Base-by-base conservation (phyloP, 2,113 vertebrate species). In the Nycticryphes semicollaris region DNA sequence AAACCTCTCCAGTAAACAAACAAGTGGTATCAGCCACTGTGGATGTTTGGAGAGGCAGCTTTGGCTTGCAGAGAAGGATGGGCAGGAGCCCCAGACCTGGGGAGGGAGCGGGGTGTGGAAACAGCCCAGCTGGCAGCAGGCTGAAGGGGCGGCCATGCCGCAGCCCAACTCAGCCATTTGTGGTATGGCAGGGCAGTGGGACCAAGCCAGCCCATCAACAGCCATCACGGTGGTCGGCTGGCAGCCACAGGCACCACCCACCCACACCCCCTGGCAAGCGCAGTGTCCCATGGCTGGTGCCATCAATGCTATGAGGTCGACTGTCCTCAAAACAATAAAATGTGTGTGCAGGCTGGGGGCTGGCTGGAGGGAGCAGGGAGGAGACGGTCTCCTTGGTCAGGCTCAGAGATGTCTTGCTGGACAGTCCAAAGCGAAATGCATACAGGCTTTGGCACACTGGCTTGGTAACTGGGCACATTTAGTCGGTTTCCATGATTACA, bases 111-210 rank as follows among this genome's bases (percentile, higher is more conserved):
- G 0, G 14, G 27, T 14, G 66, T 4, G 25, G 7, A 4, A 7
- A 10, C 47, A 78, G 83, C 37, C 59, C 67, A 0, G 0, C 72
- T 5, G 82, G 89, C 85, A 87, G 84, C 43, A 8, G 53, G n/a
- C 20, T 2, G 59, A 7, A 11, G 67, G 41, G 48, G 28, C 0
- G 16, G 48, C 37, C 3, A 0, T 37, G 57, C 53, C 1, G 0
- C 62, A 8, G 78, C 72, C 47, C 1, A 0, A 23, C 72, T 37
- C 33, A 10, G 84, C 39, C 3, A 0, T 3, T 2, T 16, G 23
- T 8, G 76, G 43, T 19, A 2, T 1, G 14, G 31, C 80, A 10
- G 50, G n/a, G 59, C 35, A 12, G 4, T 1, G 45, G 74, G 67
- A 41, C 27, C 19, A 1, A 24, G 50, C 39, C 83, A 57, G 3